Conservation (phyloP, 2,797 vertebrate genomes). For the Vireo griseus region DNA sequence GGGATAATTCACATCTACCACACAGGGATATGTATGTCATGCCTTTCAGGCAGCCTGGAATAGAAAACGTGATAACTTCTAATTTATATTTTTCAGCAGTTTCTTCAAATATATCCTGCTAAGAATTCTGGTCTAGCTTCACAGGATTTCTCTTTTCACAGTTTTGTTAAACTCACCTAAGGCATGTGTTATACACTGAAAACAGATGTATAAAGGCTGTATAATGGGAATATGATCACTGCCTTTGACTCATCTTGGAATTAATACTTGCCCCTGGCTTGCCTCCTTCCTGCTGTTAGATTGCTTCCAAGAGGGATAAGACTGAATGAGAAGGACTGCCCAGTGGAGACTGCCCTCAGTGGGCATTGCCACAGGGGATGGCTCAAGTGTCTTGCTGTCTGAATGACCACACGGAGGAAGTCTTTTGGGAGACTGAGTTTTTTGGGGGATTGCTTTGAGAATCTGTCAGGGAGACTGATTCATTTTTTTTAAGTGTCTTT, state of each 20-base stretch:
- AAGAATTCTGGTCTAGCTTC: background rate
- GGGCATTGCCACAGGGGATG: background rate
- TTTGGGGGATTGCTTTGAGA: too few relatives aligned
- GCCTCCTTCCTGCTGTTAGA: background rate
- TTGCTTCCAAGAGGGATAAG: background rate
- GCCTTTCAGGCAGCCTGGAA: background rate
- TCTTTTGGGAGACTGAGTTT: background rate
- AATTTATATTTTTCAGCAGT: background rate
- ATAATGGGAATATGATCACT: background rate
- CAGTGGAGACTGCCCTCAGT: too few relatives aligned
- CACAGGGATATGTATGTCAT: background rate
- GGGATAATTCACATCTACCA: background rate
- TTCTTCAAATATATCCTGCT: background rate
- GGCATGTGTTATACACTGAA: background rate
- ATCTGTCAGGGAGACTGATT: too few relatives aligned
- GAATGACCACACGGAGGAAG: background rate
- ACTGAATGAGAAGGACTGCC: background rate
- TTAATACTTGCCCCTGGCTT: background rate
- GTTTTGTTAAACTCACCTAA: background rate
- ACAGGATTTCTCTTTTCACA: background rate
- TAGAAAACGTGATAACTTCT: background rate
- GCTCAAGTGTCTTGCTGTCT: background rate
- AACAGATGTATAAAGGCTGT: background rate
- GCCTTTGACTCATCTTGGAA: background rate
- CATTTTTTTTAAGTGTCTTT: background rate